Evolutionary conservation across 2,113 vertebrate species (phyloP).

Genomic region (Empidonax traillii): DNA sequence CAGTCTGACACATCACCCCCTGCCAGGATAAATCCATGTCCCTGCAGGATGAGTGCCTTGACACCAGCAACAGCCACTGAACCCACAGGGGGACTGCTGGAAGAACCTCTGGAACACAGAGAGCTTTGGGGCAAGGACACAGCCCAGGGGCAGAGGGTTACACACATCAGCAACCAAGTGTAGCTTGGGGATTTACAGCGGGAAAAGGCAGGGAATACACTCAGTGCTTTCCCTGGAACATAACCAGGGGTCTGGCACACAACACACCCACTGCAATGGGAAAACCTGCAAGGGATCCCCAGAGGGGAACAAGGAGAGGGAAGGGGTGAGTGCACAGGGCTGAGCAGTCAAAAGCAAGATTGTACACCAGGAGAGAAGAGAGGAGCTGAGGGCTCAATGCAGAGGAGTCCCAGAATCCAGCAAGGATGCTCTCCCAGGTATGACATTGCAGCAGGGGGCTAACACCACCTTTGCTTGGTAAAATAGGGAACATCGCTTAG

Average conservation of each 20-base stretch:
- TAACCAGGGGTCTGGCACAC: background rate
- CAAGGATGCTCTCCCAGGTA: background rate
- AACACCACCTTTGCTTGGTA: background rate
- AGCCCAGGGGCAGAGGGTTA: background rate
- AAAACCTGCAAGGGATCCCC: background rate
- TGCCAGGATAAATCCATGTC: rapidly evolving
- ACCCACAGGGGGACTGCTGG: rapidly evolving
- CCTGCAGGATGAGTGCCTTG: background rate
- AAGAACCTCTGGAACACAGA: background rate
- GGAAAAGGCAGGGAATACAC: background rate
- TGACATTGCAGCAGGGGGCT: background rate
- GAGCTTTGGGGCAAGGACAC: background rate
- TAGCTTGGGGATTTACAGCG: background rate
- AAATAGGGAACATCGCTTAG: background rate
- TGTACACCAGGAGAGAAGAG: background rate
- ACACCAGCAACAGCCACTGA: background rate
- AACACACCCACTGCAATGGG: background rate
- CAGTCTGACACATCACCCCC: background rate
- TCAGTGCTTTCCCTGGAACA: background rate
- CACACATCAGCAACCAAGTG: background rate
- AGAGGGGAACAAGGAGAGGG: background rate
- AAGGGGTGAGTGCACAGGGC: background rate
- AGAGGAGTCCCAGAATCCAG: background rate
- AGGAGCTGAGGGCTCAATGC: background rate
- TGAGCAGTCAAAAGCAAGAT: background rate